Evolutionary conservation across 1,140 invertebrate species (phyloP).

Genomic region (Achroia grisella): DNA sequence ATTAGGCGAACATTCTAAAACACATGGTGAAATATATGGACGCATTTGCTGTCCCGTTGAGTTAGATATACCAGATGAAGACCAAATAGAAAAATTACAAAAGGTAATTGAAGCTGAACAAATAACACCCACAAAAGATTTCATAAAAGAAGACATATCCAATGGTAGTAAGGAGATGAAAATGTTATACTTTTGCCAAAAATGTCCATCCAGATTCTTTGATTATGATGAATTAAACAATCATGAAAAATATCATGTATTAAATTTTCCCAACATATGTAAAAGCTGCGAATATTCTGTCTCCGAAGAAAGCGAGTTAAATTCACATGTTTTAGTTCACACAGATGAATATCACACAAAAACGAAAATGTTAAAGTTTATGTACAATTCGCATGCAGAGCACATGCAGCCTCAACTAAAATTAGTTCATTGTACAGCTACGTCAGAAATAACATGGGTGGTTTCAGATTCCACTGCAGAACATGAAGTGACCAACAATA

Average conservation of each 20-base stretch:
- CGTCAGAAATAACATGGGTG: conserved; percentile 49
- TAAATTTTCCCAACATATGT: conserved; percentile 79
- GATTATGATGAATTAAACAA: conserved; percentile 79
- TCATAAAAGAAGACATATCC: conserved; percentile 27
- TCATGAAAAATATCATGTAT: conserved; percentile 81
- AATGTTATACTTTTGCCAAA: conserved; percentile 76
- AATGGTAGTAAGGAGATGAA: conserved; percentile 44
- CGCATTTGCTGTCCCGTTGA: conserved; percentile 82
- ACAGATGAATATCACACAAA: conserved; percentile 87
- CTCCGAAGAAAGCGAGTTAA: conserved; percentile 79
- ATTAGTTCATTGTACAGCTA: conserved; percentile 55
- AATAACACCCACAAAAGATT: conserved; percentile 25
- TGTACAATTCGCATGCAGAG: conserved; percentile 77
- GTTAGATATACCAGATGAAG: conserved; percentile 75
- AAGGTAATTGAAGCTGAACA: conserved; percentile 59
- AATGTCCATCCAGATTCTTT: conserved; percentile 83
- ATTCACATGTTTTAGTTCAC: conserved; percentile 86
- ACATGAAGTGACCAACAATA: conserved; percentile 28
- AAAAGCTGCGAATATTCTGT: conserved; percentile 86
- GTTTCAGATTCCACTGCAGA: conserved; percentile 36
- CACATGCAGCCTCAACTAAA: conserved; percentile 78
- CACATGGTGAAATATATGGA: conserved; percentile 82
- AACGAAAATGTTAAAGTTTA: conserved; percentile 80
- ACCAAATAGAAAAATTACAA: conserved; percentile 79
- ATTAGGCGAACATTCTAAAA: conserved; percentile 85